phyloP scores from a whole-genome alignment of 2,113 vertebrate genomes.

The Tricholaema leucomelas region DNA sequence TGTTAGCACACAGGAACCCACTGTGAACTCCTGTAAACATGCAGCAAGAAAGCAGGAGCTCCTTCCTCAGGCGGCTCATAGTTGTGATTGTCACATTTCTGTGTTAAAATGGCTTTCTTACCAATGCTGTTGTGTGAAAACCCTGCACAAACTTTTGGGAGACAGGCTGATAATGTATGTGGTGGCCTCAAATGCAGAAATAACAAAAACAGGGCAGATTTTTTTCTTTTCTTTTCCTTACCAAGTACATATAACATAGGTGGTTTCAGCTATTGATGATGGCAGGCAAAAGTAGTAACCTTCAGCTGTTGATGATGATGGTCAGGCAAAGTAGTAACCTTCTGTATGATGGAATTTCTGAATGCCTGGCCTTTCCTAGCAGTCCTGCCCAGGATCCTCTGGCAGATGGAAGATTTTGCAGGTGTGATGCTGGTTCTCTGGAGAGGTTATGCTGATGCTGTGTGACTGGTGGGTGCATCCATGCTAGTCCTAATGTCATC shows the following conservation, averaged over 20 bases:
- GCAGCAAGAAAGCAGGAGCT: neutral
- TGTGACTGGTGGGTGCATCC: accelerated
- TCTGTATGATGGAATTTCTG: accelerated
- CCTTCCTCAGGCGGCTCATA: neutral
- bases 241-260: neutral
- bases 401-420: neutral
- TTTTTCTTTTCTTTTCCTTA: neutral
- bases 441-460: neutral
- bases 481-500: neutral
- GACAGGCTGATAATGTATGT: neutral
- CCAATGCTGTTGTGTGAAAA: neutral
- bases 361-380: neutral
- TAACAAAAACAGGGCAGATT: neutral
- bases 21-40: neutral
- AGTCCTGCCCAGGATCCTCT: neutral
- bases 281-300: neutral
- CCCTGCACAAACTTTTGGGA: neutral
- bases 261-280: neutral
- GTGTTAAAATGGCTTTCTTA: neutral
- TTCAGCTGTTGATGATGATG: neutral
- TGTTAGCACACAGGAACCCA: neutral
- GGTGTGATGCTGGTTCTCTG: neutral
- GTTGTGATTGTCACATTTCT: neutral
- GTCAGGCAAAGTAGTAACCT: neutral
- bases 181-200: neutral